phyloP scores from a whole-genome alignment of 2,113 vertebrate species.

The Larimichthys polyactis region DNA sequence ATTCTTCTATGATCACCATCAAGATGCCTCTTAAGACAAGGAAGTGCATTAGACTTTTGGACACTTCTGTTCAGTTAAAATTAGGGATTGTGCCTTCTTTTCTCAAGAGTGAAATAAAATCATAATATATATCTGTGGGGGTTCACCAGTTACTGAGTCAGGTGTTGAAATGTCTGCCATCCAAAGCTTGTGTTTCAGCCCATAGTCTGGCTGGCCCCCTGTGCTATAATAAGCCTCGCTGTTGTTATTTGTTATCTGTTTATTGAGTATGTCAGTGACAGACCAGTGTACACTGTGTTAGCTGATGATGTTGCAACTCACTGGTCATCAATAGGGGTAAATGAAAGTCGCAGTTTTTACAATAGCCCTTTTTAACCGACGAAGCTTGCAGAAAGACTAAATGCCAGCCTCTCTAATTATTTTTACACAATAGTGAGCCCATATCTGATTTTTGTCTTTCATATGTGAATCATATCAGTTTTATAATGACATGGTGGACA shows the following conservation, averaged over 20 bases:
- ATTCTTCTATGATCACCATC: constrained; percentile 23
- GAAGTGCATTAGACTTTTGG: background rate
- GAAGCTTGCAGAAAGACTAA: background rate
- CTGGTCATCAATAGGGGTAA: constrained; percentile 27
- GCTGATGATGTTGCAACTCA: constrained; percentile 26
- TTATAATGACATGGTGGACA: background rate
- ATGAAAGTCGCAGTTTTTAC: constrained; percentile 42
- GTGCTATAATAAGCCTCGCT: constrained; percentile 40
- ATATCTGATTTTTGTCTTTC: background rate
- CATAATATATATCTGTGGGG: constrained; percentile 19
- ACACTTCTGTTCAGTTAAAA: background rate
- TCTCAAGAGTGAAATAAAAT: constrained; percentile 33
- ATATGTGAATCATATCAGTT: background rate
- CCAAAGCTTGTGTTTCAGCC: constrained; percentile 45
- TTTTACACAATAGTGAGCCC: background rate
- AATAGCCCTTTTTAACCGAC: constrained; percentile 17
- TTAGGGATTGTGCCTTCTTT: constrained; percentile 4
- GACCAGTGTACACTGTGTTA: constrained; percentile 15
- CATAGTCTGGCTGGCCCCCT: constrained; percentile 36
- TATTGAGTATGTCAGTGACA: constrained; percentile 42
- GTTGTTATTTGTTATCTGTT: background rate
- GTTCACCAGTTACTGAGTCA: constrained; percentile 13
- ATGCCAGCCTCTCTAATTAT: background rate
- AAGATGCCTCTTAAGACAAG: background rate
- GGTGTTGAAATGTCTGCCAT: constrained; percentile 19